Evolutionary conservation across 1,140 invertebrate genomes (phyloP).

Genomic region (Drosophila persimilis): DNA sequence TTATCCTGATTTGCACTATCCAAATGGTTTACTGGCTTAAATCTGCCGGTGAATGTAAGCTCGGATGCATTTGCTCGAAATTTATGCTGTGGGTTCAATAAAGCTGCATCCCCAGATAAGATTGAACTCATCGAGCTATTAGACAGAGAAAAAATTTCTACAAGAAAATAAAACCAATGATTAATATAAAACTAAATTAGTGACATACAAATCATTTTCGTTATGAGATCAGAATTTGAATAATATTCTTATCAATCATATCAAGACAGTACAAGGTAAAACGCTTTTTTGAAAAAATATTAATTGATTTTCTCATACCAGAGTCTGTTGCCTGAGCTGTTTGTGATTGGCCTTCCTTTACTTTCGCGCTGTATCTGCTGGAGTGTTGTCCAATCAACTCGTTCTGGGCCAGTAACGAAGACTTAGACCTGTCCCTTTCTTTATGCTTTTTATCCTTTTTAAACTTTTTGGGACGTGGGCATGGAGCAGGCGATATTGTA

Average conservation of each 20-base stretch:
- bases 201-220: too few species aligned
- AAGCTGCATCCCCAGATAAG: slow-evolving; percentile 54
- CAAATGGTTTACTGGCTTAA: slow-evolving; percentile 45
- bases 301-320: slow-evolving; percentile 29
- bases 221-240: background rate
- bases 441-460: slow-evolving; percentile 71
- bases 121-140: slow-evolving; percentile 81
- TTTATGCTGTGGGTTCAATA: slow-evolving; percentile 39
- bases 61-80: slow-evolving; percentile 40
- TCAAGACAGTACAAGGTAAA: too few species aligned
- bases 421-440: slow-evolving; percentile 25
- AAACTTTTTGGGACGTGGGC: slow-evolving; percentile 48
- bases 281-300: too few species aligned
- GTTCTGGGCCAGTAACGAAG: slow-evolving; percentile 19
- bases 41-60: slow-evolving; percentile 76
- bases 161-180: background rate
- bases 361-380: slow-evolving; percentile 19
- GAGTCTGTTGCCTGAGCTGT: slow-evolving; percentile 31
- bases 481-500: slow-evolving; percentile 17
- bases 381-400: slow-evolving; percentile 22
- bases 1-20: slow-evolving; percentile 21
- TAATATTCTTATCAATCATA: background rate
- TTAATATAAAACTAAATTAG: background rate
- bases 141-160: slow-evolving; percentile 74
- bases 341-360: slow-evolving; percentile 13